Evolutionary conservation across 2,113 vertebrate species (phyloP).

Genomic region (Seriola rivoliana): DNA sequence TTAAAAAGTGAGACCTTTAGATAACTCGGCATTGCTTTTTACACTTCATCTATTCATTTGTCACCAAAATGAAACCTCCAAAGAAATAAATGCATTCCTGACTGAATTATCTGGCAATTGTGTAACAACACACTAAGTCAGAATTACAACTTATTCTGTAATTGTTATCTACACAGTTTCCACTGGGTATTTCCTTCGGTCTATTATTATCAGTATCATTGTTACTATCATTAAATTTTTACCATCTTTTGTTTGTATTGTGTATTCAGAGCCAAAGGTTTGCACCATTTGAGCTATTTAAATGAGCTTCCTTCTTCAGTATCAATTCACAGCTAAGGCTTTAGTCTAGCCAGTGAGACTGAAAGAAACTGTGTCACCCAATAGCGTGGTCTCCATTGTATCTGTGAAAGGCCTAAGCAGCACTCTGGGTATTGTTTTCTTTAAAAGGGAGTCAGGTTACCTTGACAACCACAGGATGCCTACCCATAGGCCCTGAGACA

Average conservation of each 20-base stretch:
- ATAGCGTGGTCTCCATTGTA: conserved; percentile 81
- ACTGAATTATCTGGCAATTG: neutral
- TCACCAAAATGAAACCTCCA: neutral
- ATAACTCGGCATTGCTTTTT: neutral
- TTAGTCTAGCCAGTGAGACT: conserved; percentile 51
- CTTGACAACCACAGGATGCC: conserved; percentile 78
- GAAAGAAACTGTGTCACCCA: conserved; percentile 79
- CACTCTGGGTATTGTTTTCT: conserved; percentile 79
- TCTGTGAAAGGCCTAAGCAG: conserved; percentile 69
- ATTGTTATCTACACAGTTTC: conserved; percentile 28
- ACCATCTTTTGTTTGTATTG: conserved; percentile 32
- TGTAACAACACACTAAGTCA: neutral
- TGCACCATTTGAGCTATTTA: conserved; percentile 51
- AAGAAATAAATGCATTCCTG: neutral
- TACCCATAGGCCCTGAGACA: conserved; percentile 67
- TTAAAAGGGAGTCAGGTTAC: conserved; percentile 82
- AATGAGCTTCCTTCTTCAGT: conserved; percentile 57
- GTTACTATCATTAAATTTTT: conserved; percentile 24
- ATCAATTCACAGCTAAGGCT: conserved; percentile 62
- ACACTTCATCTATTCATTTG: neutral
- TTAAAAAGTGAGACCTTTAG: neutral
- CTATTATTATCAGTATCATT: conserved; percentile 21
- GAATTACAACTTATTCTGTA: neutral
- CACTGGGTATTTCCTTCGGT: neutral
- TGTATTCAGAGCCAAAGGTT: conserved; percentile 42